Evolutionary conservation across 2,888 invertebrate genomes (phyloP), one percentile per base, ranked within the genome.

Genomic region (Habroteleia sp.): DNA sequence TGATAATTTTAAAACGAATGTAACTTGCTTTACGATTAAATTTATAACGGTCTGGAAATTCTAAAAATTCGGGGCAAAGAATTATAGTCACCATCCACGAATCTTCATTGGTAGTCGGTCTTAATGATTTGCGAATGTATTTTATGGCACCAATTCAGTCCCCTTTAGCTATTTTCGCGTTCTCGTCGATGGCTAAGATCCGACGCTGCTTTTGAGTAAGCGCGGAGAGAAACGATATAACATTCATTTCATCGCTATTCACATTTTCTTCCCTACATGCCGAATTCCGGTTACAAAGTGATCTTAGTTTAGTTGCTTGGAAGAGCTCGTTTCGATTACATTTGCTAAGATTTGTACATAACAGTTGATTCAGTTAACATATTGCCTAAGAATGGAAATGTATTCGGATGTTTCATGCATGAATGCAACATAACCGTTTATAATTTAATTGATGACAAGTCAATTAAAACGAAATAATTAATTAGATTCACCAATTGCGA

Each of bases 111-210:
- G 79, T 74, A 77, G 77, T 71, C 76, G 75, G 41, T 75, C 76
- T 76, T 81, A 79, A 81, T 80, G 79, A 80, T 81, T 82, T 77
- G 80, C 72, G 78, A 80, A 78, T 79, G 79, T 79, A 79, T 79
- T 81, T 79, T 78, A 80, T 63, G 79, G 79, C 81, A 77, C 78
- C 80, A 81, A 79, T 78, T 78, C 77, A 80, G 79, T 82, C 79
- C 60, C 76, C 71, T 66, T 65, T 69, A 68, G 80, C 80, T 81
- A 83, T 81, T 81, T 81, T 79, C 76, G 79, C 77, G 76, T 78
- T 76, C 74, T 77, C 79, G 73, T 79, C 81, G 79, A 82, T 77
- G 79, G 78, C 79, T 79, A 77, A 78, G 77, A 79, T 75, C 77
- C 68, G 74, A 65, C 56, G 41, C 10, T 50, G 56, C 65, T 60